These are phyloP conservation scores for Diaperis boleti DNA, from an alignment of 2,888 invertebrate genomes.

Conservation along the genomic window DNA sequence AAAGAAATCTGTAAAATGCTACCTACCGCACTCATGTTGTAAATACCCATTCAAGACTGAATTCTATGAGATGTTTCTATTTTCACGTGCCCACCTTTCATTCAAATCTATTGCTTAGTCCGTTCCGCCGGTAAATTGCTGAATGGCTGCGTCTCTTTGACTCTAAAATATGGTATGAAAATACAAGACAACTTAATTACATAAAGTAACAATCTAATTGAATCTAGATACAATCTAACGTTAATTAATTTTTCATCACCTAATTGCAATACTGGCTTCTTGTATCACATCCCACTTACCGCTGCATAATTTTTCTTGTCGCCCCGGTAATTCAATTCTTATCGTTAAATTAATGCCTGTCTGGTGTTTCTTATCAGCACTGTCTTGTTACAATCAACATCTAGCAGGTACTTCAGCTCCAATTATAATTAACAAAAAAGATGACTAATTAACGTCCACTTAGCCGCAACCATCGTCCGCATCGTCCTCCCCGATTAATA, in stretches of 20 bases:
- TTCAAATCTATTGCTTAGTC: too few relatives aligned
- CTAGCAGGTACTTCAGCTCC: conserved; percentile 17
- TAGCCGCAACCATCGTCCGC: conserved; percentile 6
- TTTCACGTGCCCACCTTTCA: too few relatives aligned
- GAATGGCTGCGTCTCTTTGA: too few relatives aligned
- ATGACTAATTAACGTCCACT: conserved; percentile 25
- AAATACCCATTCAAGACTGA: too few relatives aligned
- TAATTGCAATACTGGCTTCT: background rate
- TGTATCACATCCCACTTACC: background rate
- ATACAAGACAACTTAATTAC: too few relatives aligned
- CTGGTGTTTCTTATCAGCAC: conserved; percentile 22
- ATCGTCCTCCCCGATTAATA: conserved; percentile 24
- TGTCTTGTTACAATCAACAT: background rate
- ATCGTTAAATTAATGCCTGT: conserved; percentile 26
- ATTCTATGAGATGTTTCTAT: too few relatives aligned
- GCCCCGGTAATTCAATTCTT: conserved; percentile 18
- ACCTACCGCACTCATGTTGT: too few relatives aligned
- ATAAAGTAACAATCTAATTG: too few relatives aligned
- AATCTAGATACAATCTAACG: background rate
- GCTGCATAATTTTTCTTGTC: conserved; percentile 12
- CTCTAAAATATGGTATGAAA: too few relatives aligned
- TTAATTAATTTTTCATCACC: background rate
- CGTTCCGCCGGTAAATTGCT: too few relatives aligned
- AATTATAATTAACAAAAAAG: conserved; percentile 25
- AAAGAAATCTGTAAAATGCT: too few relatives aligned